These are phyloP conservation scores for Camarhynchus parvulus DNA, from an alignment of 2,113 vertebrate genomes.

Conservation along the genomic window DNA sequence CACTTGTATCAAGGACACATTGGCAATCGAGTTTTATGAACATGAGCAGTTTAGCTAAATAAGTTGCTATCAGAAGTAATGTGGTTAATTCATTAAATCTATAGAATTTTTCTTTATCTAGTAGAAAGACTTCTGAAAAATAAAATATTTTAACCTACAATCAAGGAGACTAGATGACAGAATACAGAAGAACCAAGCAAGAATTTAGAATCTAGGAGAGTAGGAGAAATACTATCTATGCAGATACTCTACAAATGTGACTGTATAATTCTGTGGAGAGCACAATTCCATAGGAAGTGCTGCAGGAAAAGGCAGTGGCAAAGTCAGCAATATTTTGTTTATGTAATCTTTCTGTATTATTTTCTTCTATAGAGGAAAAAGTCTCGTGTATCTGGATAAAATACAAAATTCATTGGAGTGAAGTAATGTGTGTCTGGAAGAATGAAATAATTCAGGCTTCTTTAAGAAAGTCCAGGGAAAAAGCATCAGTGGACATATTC, in stretches of 20 bases:
- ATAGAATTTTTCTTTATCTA: neutral
- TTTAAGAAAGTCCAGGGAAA: neutral
- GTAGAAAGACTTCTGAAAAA: neutral
- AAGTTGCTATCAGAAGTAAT: neutral
- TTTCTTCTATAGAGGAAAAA: neutral
- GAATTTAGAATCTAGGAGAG: neutral
- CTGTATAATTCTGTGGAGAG: neutral
- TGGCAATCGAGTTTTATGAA: neutral
- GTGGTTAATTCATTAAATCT: neutral
- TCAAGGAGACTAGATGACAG: neutral
- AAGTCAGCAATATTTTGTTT: neutral
- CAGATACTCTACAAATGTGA: neutral
- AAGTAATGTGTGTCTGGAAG: neutral
- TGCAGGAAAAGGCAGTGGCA: neutral
- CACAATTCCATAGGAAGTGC: neutral
- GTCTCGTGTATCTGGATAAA: neutral
- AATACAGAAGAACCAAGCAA: neutral
- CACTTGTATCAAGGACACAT: neutral
- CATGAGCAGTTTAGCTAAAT: neutral
- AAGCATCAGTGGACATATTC: neutral
- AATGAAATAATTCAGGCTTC: neutral
- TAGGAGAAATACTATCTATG: neutral
- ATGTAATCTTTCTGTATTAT: neutral
- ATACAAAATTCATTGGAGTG: neutral
- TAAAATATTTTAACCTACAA: neutral